Conservation (phyloP, 2,113 vertebrate genomes). For the Ranitomeya variabilis region DNA sequence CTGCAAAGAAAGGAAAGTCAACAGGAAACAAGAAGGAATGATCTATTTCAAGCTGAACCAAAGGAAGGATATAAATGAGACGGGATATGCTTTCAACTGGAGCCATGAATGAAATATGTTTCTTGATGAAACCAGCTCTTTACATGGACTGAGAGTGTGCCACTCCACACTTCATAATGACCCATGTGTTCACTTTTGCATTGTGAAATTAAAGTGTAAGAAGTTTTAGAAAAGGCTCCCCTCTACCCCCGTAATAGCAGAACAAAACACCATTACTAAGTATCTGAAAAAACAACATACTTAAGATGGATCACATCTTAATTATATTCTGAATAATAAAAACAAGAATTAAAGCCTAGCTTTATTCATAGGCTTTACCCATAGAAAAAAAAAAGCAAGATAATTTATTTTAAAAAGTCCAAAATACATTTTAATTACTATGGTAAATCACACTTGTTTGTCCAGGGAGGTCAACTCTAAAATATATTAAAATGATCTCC, state of each 20-base stretch:
- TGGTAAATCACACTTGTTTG: too few relatives aligned
- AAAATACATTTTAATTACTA: too few relatives aligned
- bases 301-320: too few relatives aligned
- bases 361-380: too few relatives aligned
- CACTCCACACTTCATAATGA: background rate
- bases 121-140: background rate
- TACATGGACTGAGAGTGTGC: background rate
- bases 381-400: too few relatives aligned
- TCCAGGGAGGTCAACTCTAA: too few relatives aligned
- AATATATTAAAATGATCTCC: too few relatives aligned
- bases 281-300: too few relatives aligned
- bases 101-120: conserved; percentile 25
- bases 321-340: too few relatives aligned
- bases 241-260: background rate
- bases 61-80: conserved; percentile 27
- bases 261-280: background rate
- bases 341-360: too few relatives aligned
- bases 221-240: background rate
- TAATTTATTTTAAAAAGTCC: too few relatives aligned
- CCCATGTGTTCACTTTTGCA: background rate
- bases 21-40: background rate
- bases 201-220: background rate
- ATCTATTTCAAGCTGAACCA: conserved; percentile 10
- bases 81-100: conserved; percentile 15
- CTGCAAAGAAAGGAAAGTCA: background rate